Base-by-base conservation (phyloP, 1,140 invertebrate species). In the Triops cancriformis region DNA sequence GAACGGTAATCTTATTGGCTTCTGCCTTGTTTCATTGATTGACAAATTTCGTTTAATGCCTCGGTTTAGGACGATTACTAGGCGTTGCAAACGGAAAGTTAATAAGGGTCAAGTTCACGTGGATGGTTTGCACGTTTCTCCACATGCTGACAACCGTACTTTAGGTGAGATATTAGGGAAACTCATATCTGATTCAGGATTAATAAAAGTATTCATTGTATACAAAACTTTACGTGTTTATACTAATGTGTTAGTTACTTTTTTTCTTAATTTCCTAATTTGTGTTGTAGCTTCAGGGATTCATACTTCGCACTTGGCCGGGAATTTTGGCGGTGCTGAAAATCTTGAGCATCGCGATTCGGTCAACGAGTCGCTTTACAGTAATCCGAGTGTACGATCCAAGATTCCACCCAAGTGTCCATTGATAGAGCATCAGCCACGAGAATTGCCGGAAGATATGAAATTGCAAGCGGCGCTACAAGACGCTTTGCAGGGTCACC, bases 291-390 rank as follows among this genome's bases (percentile, higher is more conserved):
- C 51, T n/a, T 64, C 51, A 18, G 51, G 51, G 14, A 12, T 64
- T 64, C 51, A 64, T 12, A 23, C 5, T 9, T 64, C 51, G 51
- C 51, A 64, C 18, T 18, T 14, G n/a, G 51, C 14, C 7, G 51
- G 51, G 23, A 64, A 64, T 64, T 64, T 64, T 81, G 12, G 75
- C 79, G 26, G 78, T 77, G 6, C 78, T 82, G 23, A 82, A 81
- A 75, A 78, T 82, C 42, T 76, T 81, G 18, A 81, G 80, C 9
- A 80, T 79, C 4, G 81, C 82, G 37, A 80, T 82, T 23, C 81
- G 81, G 74, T 64, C 6, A 64, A 64, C 51, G 51, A 64, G 23
- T 64, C 51, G 14, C 51, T 64, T 64, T 23, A 64, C 23, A 64
- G 51, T 23, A 64, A 64, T 64, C 51, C 51, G 23, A 64, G 51